A percentile compares a stretch with the other conserved stretches of the same genome.
phyloP scores from a whole-genome alignment of 2,113 vertebrate species.

The Phycodurus eques region DNA sequence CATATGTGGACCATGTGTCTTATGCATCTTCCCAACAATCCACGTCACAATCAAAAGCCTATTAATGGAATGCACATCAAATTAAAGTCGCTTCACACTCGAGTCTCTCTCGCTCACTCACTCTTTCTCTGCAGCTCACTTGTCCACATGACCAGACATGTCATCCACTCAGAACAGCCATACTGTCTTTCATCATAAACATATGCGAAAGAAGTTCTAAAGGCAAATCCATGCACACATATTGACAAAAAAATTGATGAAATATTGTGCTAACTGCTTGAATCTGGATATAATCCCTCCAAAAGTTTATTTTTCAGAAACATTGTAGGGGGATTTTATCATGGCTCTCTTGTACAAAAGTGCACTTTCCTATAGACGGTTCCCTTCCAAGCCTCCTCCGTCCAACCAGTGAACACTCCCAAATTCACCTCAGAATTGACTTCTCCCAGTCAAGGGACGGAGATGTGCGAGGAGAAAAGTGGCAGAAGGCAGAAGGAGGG shows the following conservation, averaged over 20 bases:
- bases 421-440: constrained; percentile 37
- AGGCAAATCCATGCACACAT: background rate
- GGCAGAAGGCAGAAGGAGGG: constrained; percentile 27
- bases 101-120: background rate
- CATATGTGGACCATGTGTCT: background rate
- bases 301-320: background rate
- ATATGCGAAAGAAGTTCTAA: background rate
- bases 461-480: constrained; percentile 16
- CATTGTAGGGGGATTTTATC: background rate
- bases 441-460: constrained; percentile 29
- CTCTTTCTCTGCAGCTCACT: constrained; percentile 28
- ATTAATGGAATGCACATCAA: constrained; percentile 28
- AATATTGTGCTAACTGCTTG: too few species aligned
- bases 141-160: constrained; percentile 76
- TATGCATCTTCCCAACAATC: background rate
- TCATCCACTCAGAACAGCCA: constrained; percentile 41
- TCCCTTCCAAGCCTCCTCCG: constrained; percentile 3
- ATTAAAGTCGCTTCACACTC: background rate
- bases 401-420: constrained; percentile 37
- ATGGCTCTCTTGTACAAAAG: background rate
- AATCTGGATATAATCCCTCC: too few species aligned
- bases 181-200: constrained; percentile 15
- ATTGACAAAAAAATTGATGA: background rate
- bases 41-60: background rate
- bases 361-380: background rate